phyloP scores from a whole-genome alignment of 1,140 invertebrate species.

The Neodiprion virginianus region DNA sequence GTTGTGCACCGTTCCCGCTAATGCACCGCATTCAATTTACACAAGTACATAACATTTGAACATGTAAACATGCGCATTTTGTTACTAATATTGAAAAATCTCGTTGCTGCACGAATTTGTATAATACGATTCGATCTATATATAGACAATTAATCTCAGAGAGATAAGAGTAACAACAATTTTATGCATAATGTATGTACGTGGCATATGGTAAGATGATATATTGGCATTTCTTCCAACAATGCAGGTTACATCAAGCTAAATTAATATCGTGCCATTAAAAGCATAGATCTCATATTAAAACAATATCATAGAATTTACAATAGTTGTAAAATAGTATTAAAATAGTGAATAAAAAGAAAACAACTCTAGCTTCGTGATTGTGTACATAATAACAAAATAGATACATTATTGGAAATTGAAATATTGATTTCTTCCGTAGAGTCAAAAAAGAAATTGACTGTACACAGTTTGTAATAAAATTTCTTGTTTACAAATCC shows the following conservation, averaged over 20 bases:
- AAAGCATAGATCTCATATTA: conserved; percentile 20
- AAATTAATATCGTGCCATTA: conserved; percentile 15
- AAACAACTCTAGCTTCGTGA: conserved; percentile 42
- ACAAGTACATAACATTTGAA: conserved; percentile 41
- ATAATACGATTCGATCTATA: not conserved
- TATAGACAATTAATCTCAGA: not conserved
- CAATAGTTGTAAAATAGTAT: conserved; percentile 44
- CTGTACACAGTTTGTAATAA: too few relatives aligned
- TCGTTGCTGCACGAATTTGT: not conserved
- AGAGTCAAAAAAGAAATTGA: too few relatives aligned
- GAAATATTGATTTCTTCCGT: conserved; percentile 5
- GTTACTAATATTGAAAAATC: conserved; percentile 13
- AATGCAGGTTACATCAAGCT: conserved; percentile 8
- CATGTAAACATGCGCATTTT: conserved; percentile 41
- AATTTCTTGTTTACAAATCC: too few relatives aligned
- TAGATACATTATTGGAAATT: conserved; percentile 36
- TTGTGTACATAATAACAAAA: conserved; percentile 48
- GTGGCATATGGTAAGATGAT: not conserved
- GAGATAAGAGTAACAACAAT: too few relatives aligned
- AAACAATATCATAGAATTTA: conserved; percentile 42
- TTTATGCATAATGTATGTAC: not conserved
- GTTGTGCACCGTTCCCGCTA: conserved; percentile 53
- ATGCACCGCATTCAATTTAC: conserved; percentile 37
- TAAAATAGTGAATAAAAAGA: conserved; percentile 36
- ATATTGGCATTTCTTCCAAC: not conserved